Evolutionary conservation across 2,113 vertebrate species (phyloP), one percentile per base, ranked within the genome.

Genomic region (Scomber japonicus): DNA sequence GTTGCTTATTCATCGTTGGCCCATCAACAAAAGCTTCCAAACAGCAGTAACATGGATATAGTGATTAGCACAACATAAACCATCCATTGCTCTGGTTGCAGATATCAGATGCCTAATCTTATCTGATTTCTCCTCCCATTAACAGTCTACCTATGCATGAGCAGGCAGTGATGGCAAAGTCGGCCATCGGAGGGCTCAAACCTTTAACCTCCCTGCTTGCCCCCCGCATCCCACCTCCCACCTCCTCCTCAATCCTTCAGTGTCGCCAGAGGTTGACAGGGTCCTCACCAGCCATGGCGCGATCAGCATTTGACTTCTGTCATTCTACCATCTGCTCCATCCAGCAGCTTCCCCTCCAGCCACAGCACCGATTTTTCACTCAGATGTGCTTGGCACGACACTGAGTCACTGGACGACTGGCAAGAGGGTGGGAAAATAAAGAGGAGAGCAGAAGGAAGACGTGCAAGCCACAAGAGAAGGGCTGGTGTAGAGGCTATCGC

Each of bases 281-380:
- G 46, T 83, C 61, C 30, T 78, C 73, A 66, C 71, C 69, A 83
- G 76, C 53, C 30, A 61, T 21, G 46, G 24, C 21, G 6, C 31
- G 16, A 78, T 71, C 40, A 65, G 48, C 80, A 69, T 86, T 80
- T 86, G 67, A 88, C 80, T 83, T 80, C 69, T 84, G 83, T 71
- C 81, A 76, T 63, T 44, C 31, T 53, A 75, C 86, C 82, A 88
- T 90, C 89, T 90, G 89, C 75, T 71, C n/a, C 27, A 71, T 79
- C 62, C 51, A 60, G 54, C 51, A 75, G 71, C 65, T 45, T 71
- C 35, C 76, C 73, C 81, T 69, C 68, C 6, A 64, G 88, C 78
- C 75, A 77, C 31, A 16, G 35, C 70, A 13, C 8, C 21, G 35
- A 31, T 24, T 76, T 55, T 79, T 66, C 54, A 65, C 57, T 62